These are phyloP conservation scores for Taeniopygia guttata DNA, from an alignment of 2,797 vertebrate genomes.

Conservation along the genomic window DNA sequence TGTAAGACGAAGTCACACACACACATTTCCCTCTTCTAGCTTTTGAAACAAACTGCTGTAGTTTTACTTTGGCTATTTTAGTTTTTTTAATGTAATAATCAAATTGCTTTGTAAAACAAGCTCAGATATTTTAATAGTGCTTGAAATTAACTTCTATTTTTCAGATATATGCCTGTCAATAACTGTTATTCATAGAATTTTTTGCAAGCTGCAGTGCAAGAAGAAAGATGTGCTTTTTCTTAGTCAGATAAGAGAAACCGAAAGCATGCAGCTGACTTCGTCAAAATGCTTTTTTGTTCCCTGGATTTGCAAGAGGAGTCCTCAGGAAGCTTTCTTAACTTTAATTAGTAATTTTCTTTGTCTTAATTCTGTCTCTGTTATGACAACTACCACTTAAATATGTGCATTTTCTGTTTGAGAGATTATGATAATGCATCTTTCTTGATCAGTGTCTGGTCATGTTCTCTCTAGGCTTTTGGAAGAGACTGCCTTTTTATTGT, in stretches of 20 bases:
- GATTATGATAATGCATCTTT: background rate
- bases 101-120: background rate
- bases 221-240: background rate
- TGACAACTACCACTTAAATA: background rate
- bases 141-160: background rate
- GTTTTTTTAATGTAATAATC: background rate
- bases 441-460: background rate
- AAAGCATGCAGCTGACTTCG: background rate
- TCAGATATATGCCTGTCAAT: background rate
- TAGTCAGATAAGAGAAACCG: background rate
- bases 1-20: background rate
- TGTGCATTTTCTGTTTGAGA: background rate
- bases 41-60: background rate
- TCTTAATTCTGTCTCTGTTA: background rate
- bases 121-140: background rate
- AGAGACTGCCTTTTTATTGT: background rate
- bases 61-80: background rate
- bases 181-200: background rate
- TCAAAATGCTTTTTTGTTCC: background rate
- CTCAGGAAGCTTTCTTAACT: background rate
- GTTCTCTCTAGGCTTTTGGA: background rate
- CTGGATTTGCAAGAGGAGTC: background rate
- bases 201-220: background rate
- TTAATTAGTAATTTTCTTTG: background rate
- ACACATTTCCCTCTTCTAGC: background rate